Conservation (phyloP, 2,113 vertebrate genomes). For the Spea multiplicata region DNA sequence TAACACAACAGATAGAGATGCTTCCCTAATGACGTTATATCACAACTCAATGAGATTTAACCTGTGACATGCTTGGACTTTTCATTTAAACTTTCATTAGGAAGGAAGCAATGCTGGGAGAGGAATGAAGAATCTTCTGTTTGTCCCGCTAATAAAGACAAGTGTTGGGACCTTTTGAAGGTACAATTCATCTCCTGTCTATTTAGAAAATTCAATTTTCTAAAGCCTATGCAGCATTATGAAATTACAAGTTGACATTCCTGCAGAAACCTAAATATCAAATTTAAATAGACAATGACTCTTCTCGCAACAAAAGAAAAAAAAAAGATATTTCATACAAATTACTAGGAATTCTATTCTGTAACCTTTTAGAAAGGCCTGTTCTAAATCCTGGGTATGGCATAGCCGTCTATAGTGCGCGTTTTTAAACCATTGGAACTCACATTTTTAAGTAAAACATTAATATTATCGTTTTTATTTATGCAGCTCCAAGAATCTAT, state of each 20-base stretch:
- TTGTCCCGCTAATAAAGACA: constrained; percentile 81
- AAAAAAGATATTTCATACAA: no score
- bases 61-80: constrained; percentile 75
- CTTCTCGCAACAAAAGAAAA: not conserved
- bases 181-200: constrained; percentile 79
- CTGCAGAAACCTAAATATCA: constrained; percentile 51
- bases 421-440: no score
- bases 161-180: constrained; percentile 81
- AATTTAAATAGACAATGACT: constrained; percentile 19
- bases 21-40: constrained; percentile 66
- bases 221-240: constrained; percentile 76
- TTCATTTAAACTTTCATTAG: constrained; percentile 83
- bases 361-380: no score
- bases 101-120: constrained; percentile 72
- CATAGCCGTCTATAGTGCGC: no score
- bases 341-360: not conserved
- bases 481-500: no score
- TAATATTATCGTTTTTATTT: no score
- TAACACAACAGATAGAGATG: not conserved
- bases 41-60: constrained; percentile 75
- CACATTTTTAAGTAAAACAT: no score
- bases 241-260: constrained; percentile 81
- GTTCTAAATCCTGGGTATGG: no score
- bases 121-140: constrained; percentile 59
- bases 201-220: constrained; percentile 83